Conservation (phyloP, 2,888 invertebrate species). For the Clusia tigrina region DNA sequence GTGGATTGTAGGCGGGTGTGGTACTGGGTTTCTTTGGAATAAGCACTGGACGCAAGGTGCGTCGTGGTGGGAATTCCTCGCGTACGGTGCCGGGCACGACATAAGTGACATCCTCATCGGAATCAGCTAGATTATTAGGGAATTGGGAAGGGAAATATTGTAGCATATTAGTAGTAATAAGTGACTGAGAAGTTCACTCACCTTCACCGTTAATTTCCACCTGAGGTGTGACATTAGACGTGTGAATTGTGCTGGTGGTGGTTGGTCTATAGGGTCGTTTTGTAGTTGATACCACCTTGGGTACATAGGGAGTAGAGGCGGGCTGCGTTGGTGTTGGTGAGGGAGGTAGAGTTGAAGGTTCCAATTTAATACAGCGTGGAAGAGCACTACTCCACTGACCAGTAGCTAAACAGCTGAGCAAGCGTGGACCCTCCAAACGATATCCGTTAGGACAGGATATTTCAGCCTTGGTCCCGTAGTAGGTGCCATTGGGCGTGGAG, state of each 20-base stretch:
- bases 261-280: slow-evolving; percentile 54
- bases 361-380: slow-evolving; percentile 78
- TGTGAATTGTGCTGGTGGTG: slow-evolving; percentile 43
- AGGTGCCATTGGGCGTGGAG: slow-evolving; percentile 74
- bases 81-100: slow-evolving; percentile 64
- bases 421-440: slow-evolving; percentile 72
- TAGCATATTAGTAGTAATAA: not conserved
- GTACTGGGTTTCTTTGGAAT: slow-evolving; percentile 56
- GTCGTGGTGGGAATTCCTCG: slow-evolving; percentile 65
- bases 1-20: slow-evolving; percentile 64
- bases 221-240: slow-evolving; percentile 48
- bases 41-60: slow-evolving; percentile 53
- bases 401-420: slow-evolving; percentile 75
- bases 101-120: slow-evolving; percentile 61
- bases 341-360: slow-evolving; percentile 62
- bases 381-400: slow-evolving; percentile 82
- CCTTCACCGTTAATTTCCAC: slow-evolving; percentile 60
- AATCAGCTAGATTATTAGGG: slow-evolving; percentile 46
- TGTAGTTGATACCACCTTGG: slow-evolving; percentile 59
- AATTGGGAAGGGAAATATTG: not conserved
- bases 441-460: slow-evolving; percentile 78
- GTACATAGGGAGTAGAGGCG: slow-evolving; percentile 54
- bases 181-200: slow-evolving; percentile 34
- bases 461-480: slow-evolving; percentile 77
- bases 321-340: slow-evolving; percentile 42